Evolutionary conservation across 2,888 invertebrate genomes (phyloP).

Genomic region (Agrotis exclamationis): DNA sequence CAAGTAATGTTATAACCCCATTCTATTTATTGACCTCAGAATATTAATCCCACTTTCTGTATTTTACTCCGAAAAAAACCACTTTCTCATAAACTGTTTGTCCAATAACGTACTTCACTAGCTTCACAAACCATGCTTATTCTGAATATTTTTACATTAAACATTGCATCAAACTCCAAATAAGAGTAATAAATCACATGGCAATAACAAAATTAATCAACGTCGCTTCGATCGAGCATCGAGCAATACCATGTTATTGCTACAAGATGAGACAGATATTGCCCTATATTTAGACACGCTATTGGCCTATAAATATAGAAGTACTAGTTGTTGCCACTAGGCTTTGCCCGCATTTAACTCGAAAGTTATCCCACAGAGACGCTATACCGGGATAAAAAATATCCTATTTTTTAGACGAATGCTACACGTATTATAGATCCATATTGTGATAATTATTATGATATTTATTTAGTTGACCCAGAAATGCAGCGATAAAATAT

Average conservation of each 20-base stretch:
- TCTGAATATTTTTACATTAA: slow-evolving; percentile 1
- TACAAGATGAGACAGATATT: slow-evolving; percentile 37
- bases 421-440: too few species aligned
- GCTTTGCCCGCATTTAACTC: too few species aligned
- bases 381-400: too few species aligned
- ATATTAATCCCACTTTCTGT: background rate
- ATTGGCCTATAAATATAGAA: slow-evolving; percentile 10
- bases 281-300: slow-evolving; percentile 30
- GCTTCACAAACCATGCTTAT: background rate
- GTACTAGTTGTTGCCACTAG: too few species aligned
- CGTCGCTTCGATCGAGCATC: slow-evolving; percentile 28
- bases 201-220: slow-evolving; percentile 53
- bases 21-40: background rate
- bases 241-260: slow-evolving; percentile 26
- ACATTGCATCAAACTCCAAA: slow-evolving; percentile 14
- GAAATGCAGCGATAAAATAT: too few species aligned
- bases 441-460: too few species aligned
- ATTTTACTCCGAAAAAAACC: background rate
- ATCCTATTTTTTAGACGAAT: too few species aligned
- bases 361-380: too few species aligned
- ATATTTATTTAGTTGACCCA: too few species aligned
- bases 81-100: background rate
- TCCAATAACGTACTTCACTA: background rate
- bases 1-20: background rate
- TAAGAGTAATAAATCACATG: slow-evolving; percentile 41